phyloP scores from a whole-genome alignment of 2,113 vertebrate species.

The Coturnix japonica region DNA sequence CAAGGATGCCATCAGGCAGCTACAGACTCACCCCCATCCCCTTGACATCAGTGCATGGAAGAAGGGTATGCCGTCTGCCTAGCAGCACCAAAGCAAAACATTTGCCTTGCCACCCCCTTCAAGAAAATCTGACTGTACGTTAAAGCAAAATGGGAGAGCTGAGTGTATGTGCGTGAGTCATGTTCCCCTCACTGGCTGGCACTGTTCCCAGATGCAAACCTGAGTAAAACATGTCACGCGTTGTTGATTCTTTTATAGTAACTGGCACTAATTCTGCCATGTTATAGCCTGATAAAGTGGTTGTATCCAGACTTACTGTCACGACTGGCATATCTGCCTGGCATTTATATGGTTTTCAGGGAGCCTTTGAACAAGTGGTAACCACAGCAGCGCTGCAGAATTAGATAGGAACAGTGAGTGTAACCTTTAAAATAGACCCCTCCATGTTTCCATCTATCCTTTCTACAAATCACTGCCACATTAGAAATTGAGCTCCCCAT shows the following conservation, averaged over 20 bases:
- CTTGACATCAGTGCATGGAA: rapidly evolving
- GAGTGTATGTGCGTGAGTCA: background rate
- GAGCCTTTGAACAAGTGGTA: background rate
- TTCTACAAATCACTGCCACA: constrained; percentile 20
- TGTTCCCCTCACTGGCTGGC: constrained; percentile 23
- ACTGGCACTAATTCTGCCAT: constrained; percentile 45
- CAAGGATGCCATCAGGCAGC: background rate
- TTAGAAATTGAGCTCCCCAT: constrained; percentile 26
- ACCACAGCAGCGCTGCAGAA: background rate
- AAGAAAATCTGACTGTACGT: constrained; percentile 6
- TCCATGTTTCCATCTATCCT: background rate
- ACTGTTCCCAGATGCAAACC: constrained; percentile 27
- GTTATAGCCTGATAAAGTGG: background rate
- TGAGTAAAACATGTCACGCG: constrained; percentile 51
- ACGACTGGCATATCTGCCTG: background rate
- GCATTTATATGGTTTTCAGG: rapidly evolving
- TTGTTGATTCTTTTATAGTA: constrained; percentile 49
- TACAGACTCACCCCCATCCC: background rate
- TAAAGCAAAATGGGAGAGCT: background rate
- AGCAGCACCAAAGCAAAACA: background rate
- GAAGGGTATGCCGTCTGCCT: background rate
- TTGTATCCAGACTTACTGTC: background rate
- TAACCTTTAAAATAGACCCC: constrained; percentile 20
- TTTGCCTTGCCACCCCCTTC: constrained; percentile 12
- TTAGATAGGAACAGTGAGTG: background rate